These are phyloP conservation scores for Chironex yamaguchii DNA, from an alignment of 30 jellyfish, hydroid and myxozoan genomes.

Conservation along the genomic window DNA sequence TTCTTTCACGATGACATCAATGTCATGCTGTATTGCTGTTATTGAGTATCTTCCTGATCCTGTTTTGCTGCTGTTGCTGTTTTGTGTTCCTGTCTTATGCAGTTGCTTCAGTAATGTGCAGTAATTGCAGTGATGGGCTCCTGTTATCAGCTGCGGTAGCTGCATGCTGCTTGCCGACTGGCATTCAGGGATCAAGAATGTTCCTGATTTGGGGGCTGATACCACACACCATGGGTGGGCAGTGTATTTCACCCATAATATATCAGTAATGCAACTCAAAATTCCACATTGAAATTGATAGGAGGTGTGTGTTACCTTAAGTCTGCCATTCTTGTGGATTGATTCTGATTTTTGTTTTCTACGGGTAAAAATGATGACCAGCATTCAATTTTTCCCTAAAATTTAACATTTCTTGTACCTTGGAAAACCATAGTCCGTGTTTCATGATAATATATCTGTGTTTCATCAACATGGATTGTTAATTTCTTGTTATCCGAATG, in stretches of 20 bases:
- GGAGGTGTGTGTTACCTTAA: no score
- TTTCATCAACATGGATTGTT: no score
- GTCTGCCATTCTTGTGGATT: no score
- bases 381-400: no score
- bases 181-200: not conserved
- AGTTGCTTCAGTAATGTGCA: not conserved
- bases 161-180: not conserved
- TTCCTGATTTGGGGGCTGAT: not conserved
- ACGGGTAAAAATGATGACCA: no score
- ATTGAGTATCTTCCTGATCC: not conserved
- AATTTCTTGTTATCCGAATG: no score
- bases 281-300: no score
- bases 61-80: not conserved
- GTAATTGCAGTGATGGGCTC: not conserved
- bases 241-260: not conserved
- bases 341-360: no score
- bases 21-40: not conserved
- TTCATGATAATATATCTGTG: no score
- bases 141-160: not conserved
- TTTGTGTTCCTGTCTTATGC: not conserved
- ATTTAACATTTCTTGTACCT: no score
- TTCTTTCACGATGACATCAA: not conserved
- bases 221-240: not conserved
- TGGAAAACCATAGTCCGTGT: no score
- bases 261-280: no score